Evolutionary conservation across 35 echinoderm and acorn worm species (phyloP).

Genomic region (Stichopus chloronotus): DNA sequence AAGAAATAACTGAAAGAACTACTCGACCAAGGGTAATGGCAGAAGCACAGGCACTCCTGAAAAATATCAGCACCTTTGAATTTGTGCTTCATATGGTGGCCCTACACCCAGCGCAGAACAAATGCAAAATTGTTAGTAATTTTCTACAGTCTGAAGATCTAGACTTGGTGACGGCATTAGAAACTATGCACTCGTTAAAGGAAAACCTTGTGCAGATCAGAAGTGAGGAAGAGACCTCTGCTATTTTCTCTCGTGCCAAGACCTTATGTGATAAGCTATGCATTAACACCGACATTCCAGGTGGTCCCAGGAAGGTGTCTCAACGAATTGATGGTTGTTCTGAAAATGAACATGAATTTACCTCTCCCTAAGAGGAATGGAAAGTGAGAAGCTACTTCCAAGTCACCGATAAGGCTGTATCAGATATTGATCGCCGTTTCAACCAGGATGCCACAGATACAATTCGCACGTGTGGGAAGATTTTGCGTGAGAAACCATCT

Average conservation of each 20-base stretch:
- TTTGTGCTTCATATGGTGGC: slow-evolving; percentile 42
- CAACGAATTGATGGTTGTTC: background rate
- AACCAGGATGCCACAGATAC: background rate
- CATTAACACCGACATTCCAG: background rate
- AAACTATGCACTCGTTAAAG: background rate
- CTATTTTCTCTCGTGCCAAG: background rate
- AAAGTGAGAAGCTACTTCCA: slow-evolving; percentile 18
- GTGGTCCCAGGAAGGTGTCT: background rate
- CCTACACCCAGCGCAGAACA: slow-evolving; percentile 35
- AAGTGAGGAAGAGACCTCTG: background rate
- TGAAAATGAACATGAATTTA: slow-evolving; percentile 14
- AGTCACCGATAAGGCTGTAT: slow-evolving; percentile 4
- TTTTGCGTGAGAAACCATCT: background rate
- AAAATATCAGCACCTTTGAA: no score
- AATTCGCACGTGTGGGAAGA: background rate
- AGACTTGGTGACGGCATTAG: background rate
- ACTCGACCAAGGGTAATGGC: slow-evolving; percentile 61
- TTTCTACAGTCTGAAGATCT: slow-evolving; percentile 37
- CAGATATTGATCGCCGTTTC: slow-evolving; percentile 10
- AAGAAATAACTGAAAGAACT: background rate
- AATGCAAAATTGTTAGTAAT: slow-evolving; percentile 37
- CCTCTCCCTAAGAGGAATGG: background rate
- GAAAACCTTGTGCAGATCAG: background rate
- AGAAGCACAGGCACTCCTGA: slow-evolving; percentile 30
- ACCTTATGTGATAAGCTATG: background rate